Percentiles rank a stretch among this genome's conserved stretches.
Evolutionary conservation across 37 sponge, comb jelly and placozoan species (phyloP).

Genomic region (Crambe crambe): DNA sequence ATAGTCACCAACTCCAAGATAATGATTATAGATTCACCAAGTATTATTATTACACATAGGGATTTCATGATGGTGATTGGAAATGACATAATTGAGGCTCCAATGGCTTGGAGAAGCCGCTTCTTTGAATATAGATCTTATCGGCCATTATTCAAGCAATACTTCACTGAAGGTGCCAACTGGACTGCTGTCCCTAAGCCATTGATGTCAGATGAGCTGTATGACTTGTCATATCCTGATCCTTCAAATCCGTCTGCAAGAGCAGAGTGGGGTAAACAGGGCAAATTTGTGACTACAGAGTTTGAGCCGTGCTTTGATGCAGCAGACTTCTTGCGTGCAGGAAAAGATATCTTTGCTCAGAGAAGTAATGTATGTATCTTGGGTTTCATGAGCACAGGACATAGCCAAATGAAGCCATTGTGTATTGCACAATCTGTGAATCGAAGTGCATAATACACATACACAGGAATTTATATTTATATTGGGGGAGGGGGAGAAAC

Average conservation of each 20-base stretch:
- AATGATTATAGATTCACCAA: no score
- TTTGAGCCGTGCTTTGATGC: conserved; percentile 85
- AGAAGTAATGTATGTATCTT: conserved; percentile 69
- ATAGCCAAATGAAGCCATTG: no score
- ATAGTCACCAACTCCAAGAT: no score
- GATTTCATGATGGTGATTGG: conserved; percentile 75
- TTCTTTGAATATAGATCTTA: conserved; percentile 82
- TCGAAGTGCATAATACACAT: no score
- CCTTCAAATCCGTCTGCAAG: background rate
- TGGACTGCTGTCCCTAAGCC: conserved; percentile 82
- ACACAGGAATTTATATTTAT: no score
- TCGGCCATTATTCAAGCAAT: conserved; percentile 69
- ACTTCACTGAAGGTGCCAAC: conserved; percentile 63
- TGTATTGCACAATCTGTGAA: no score
- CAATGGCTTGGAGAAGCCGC: conserved; percentile 81
- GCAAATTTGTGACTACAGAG: conserved; percentile 77
- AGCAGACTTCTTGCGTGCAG: conserved; percentile 77
- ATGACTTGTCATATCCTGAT: conserved; percentile 50
- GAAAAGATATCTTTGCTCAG: conserved; percentile 79
- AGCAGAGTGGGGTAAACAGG: background rate
- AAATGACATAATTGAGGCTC: conserved; percentile 83
- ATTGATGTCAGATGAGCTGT: conserved; percentile 61
- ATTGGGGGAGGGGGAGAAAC: no score
- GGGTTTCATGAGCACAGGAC: no score
- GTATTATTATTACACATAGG: conserved; percentile 14